Percentiles rank a stretch among this genome's conserved stretches.
These are phyloP conservation scores for Andrena cerasifolii DNA, from an alignment of 1,140 invertebrate genomes.

Conservation along the genomic window DNA sequence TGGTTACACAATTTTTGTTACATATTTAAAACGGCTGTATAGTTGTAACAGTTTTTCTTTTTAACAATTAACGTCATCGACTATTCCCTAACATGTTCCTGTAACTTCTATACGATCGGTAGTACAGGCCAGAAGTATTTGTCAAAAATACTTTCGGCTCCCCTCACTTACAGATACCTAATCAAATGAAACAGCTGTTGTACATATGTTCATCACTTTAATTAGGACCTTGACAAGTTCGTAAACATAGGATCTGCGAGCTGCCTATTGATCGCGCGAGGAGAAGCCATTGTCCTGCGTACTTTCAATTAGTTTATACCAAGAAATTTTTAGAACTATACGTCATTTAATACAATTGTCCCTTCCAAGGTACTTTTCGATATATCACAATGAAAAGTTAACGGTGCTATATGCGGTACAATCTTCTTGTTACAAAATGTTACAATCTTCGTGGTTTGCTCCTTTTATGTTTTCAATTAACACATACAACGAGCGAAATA, in stretches of 20 bases:
- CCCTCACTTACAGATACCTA: constrained; percentile 58
- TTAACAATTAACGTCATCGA: constrained; percentile 44
- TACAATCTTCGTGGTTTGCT: constrained; percentile 60
- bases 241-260: constrained; percentile 46
- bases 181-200: constrained; percentile 72
- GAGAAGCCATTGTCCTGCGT: constrained; percentile 20
- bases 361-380: too few relatives aligned
- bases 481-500: constrained; percentile 54
- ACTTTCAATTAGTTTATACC: constrained; percentile 34
- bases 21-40: constrained; percentile 37
- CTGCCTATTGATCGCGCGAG: constrained; percentile 11
- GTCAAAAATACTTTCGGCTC: constrained; percentile 44
- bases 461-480: constrained; percentile 37
- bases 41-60: constrained; percentile 34
- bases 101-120: constrained; percentile 22
- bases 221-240: constrained; percentile 50
- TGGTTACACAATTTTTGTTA: constrained; percentile 66
- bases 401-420: constrained; percentile 48
- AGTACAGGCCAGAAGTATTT: constrained; percentile 50
- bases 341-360: constrained; percentile 26
- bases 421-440: constrained; percentile 60
- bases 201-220: constrained; percentile 55
- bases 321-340: constrained; percentile 32
- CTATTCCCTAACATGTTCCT: constrained; percentile 41
- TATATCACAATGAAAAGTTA: too few relatives aligned